phyloP scores from a whole-genome alignment of 2,888 invertebrate species.

The Psylliodes chrysocephalus region DNA sequence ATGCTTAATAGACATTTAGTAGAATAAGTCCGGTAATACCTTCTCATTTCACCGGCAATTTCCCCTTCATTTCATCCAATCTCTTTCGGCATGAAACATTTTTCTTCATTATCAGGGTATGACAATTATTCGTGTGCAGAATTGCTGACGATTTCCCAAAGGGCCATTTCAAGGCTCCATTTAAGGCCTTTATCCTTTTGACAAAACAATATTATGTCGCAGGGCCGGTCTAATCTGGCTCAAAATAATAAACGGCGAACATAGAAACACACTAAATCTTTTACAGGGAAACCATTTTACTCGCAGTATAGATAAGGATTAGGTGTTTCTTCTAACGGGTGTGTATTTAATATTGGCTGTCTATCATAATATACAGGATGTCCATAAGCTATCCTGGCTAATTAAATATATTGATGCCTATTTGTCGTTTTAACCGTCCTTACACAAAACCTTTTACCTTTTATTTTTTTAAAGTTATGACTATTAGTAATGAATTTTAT shows the following conservation, averaged over 20 bases:
- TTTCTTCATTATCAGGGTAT: slow-evolving; percentile 30
- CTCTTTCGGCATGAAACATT: slow-evolving; percentile 25
- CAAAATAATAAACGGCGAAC: background rate
- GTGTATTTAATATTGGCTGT: too few relatives aligned
- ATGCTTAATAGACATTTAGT: slow-evolving; percentile 16
- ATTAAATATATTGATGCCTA: too few relatives aligned
- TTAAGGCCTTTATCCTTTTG: slow-evolving; percentile 32
- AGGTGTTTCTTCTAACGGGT: background rate
- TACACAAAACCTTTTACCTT: too few relatives aligned
- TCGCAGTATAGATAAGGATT: background rate
- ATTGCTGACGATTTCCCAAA: slow-evolving; percentile 36
- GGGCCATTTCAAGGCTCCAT: slow-evolving; percentile 29
- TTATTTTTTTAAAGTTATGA: too few relatives aligned
- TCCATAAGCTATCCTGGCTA: too few relatives aligned
- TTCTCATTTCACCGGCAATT: slow-evolving; percentile 21
- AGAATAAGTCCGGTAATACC: slow-evolving; percentile 16
- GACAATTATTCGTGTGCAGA: slow-evolving; percentile 32
- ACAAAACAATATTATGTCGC: slow-evolving; percentile 30
- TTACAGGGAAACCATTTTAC: background rate
- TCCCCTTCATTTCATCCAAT: slow-evolving; percentile 25
- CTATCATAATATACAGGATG: too few relatives aligned
- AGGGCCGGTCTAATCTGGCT: background rate
- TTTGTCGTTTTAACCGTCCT: too few relatives aligned
- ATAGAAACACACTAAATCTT: background rate
- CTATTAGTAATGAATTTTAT: too few relatives aligned